Conservation (phyloP, 2,888 invertebrate genomes). For the Hyalella azteca region DNA sequence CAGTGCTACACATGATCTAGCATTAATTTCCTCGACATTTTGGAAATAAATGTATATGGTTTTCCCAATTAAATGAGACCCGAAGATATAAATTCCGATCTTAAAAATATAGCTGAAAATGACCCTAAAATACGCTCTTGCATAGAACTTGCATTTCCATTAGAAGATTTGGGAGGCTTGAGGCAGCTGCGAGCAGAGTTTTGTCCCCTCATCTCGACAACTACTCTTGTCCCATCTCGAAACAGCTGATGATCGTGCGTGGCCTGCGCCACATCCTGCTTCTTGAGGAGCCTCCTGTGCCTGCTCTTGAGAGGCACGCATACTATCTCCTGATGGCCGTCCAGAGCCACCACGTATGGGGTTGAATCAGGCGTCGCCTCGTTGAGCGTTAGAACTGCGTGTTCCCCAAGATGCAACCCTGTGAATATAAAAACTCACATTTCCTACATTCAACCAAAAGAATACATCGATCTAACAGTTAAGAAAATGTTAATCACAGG, state of each 20-base stretch:
- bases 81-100: too few relatives aligned
- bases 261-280: conserved; percentile 90
- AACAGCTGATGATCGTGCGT: conserved; percentile 95
- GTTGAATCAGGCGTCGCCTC: conserved; percentile 88
- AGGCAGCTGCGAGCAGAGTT: conserved; percentile 89
- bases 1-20: too few relatives aligned
- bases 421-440: too few relatives aligned
- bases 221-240: too few relatives aligned
- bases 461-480: too few relatives aligned
- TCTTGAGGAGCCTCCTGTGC: conserved; percentile 91
- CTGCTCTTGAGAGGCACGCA: conserved; percentile 96
- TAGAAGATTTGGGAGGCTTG: conserved; percentile 81
- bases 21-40: too few relatives aligned
- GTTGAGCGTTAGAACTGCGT: conserved; percentile 96
- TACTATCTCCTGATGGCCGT: conserved; percentile 91
- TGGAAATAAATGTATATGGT: too few relatives aligned
- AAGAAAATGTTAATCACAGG: too few relatives aligned
- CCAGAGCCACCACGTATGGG: conserved; percentile 89
- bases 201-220: conserved; percentile 92
- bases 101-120: too few relatives aligned
- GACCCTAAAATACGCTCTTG: neutral
- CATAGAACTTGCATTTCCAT: conserved; percentile 70
- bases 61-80: too few relatives aligned
- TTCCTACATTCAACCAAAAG: too few relatives aligned
- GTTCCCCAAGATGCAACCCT: conserved; percentile 99